Evolutionary conservation across 1,140 invertebrate genomes (phyloP).

Genomic region (Grapholita molesta): DNA sequence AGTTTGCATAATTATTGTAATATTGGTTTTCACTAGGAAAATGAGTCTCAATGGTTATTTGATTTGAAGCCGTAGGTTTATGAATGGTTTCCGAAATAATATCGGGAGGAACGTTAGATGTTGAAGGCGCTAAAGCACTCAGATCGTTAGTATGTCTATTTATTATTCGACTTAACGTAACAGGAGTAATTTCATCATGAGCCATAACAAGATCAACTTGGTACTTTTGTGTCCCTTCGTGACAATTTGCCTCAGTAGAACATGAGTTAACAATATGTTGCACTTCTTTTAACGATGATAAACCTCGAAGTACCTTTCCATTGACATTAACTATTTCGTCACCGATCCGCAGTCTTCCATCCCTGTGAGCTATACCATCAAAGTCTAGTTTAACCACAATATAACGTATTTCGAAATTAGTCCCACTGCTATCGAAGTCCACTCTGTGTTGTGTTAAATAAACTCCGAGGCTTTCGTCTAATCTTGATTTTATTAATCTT

Average conservation of each 20-base stretch:
- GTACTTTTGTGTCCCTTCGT: conserved; percentile 72
- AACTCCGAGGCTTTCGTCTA: conserved; percentile 84
- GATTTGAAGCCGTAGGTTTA: conserved; percentile 56
- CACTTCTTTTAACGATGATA: conserved; percentile 83
- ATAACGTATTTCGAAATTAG: conserved; percentile 84
- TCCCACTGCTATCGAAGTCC: conserved; percentile 69
- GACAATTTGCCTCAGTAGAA: conserved; percentile 66
- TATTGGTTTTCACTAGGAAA: conserved; percentile 60
- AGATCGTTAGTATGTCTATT: conserved; percentile 54
- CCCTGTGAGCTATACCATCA: conserved; percentile 89
- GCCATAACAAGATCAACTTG: conserved; percentile 82
- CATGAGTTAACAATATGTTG: conserved; percentile 79
- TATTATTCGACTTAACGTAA: conserved; percentile 66
- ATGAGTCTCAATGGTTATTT: conserved; percentile 68
- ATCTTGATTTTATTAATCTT: conserved; percentile 79
- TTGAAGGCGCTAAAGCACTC: conserved; percentile 30
- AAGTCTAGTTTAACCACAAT: conserved; percentile 90
- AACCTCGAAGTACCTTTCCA: conserved; percentile 86
- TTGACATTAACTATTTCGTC: conserved; percentile 94
- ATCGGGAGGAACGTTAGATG: conserved; percentile 62
- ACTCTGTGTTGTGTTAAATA: conserved; percentile 83
- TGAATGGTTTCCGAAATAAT: conserved; percentile 70
- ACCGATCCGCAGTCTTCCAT: conserved; percentile 87
- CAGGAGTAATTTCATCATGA: conserved; percentile 77
- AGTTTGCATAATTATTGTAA: conserved; percentile 37